Percentiles rank a stretch among this genome's conserved stretches.
Conservation (phyloP, 2,797 vertebrate species). For the Borostomias antarcticus region DNA sequence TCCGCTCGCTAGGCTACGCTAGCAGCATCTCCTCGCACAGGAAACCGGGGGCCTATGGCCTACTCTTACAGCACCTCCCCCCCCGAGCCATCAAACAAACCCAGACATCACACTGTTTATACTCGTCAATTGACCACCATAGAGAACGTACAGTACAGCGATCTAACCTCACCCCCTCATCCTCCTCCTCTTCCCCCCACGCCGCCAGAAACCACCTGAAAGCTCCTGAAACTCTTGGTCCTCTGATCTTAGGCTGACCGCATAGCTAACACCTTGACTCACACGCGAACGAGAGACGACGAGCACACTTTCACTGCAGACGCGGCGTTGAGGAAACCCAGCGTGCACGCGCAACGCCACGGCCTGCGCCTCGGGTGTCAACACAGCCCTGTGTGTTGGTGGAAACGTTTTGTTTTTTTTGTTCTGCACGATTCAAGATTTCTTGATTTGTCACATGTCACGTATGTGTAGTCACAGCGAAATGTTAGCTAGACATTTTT, state of each 20-base stretch:
- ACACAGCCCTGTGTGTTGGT: slow-evolving; percentile 29
- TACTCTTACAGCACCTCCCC: slow-evolving; percentile 13
- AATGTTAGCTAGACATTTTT: no score
- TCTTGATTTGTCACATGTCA: no score
- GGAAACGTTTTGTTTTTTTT: slow-evolving; percentile 16
- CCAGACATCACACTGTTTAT: slow-evolving; percentile 21
- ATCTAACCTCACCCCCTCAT: slow-evolving; percentile 29
- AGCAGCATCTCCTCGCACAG: slow-evolving; percentile 33
- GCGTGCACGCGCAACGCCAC: slow-evolving; percentile 16
- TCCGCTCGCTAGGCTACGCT: not conserved
- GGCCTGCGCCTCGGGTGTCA: slow-evolving; percentile 23
- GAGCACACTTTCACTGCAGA: slow-evolving; percentile 11
- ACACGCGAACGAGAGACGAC: slow-evolving; percentile 4
- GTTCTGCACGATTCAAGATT: no score
- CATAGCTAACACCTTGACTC: slow-evolving; percentile 16
- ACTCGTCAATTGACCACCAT: slow-evolving; percentile 53
- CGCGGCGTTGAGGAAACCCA: slow-evolving; percentile 6
- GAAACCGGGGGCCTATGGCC: slow-evolving; percentile 36
- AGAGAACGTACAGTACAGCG: slow-evolving; percentile 23
- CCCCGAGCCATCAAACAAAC: slow-evolving; percentile 48
- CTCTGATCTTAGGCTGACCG: slow-evolving; percentile 25
- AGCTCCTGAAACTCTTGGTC: slow-evolving; percentile 18
- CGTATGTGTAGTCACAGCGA: no score
- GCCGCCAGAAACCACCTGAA: slow-evolving; percentile 45
- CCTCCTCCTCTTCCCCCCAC: not conserved